These are phyloP conservation scores for Drosophila lowei DNA, from an alignment of 1,140 invertebrate species.

Conservation along the genomic window DNA sequence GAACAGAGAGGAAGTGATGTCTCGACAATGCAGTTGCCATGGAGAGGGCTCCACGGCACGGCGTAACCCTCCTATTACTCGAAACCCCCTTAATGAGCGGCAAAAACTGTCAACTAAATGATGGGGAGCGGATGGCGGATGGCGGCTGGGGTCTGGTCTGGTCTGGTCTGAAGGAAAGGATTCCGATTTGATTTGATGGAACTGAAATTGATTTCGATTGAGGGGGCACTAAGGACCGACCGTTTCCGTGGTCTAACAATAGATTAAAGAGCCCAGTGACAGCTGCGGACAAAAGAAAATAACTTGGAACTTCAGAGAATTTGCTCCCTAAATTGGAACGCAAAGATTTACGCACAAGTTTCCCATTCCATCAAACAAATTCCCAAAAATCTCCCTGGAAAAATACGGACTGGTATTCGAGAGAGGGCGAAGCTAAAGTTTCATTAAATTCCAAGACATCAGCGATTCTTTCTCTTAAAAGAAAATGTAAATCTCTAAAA, in stretches of 20 bases:
- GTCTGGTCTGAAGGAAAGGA: constrained; percentile 13
- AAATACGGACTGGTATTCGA: too few species aligned
- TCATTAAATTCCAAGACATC: too few species aligned
- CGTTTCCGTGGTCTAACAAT: neutral
- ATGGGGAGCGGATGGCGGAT: constrained; percentile 1
- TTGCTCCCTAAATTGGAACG: too few species aligned
- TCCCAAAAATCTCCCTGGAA: neutral
- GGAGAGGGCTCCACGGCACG: constrained; percentile 1
- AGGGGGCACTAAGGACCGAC: too few species aligned
- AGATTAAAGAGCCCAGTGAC: constrained; percentile 5
- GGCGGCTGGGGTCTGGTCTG: constrained; percentile 21
- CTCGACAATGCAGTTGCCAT: constrained; percentile 58
- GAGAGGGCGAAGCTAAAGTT: too few species aligned
- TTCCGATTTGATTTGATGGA: constrained; percentile 48
- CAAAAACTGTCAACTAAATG: constrained; percentile 54
- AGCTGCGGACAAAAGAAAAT: too few species aligned
- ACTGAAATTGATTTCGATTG: constrained; percentile 41
- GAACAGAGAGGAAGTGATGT: constrained; percentile 24
- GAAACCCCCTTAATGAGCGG: constrained; percentile 45
- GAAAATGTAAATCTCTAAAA: too few species aligned
- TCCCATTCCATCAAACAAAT: neutral
- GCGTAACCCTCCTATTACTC: neutral
- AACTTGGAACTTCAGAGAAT: too few species aligned
- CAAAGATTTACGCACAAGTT: neutral
- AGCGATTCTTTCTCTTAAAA: neutral